Percentiles rank a stretch among this genome's conserved stretches.
These are phyloP conservation scores for Teinopalpus imperialis DNA, from an alignment of 2,888 invertebrate species.

Conservation along the genomic window DNA sequence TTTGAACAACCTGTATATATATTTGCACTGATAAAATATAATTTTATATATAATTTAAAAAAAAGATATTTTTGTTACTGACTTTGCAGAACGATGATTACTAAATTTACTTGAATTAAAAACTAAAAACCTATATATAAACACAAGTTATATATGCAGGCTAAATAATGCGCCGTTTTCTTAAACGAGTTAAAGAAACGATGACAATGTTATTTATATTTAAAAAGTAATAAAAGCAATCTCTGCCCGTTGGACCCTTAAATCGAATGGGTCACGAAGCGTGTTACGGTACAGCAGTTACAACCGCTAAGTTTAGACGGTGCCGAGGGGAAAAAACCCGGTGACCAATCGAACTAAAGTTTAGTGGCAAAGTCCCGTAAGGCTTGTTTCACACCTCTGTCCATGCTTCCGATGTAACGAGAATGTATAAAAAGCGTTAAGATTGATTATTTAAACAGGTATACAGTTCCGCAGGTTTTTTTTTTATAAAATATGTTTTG, in stretches of 20 bases:
- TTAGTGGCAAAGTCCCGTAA: conserved; percentile 47
- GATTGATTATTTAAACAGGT: neutral
- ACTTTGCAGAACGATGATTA: no score
- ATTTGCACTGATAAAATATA: no score
- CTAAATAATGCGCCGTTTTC: no score
- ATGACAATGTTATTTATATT: conserved; percentile 17
- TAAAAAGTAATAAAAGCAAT: conserved; percentile 28
- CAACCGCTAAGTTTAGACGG: conserved; percentile 42
- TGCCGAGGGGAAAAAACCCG: conserved; percentile 43
- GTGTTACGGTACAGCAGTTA: conserved; percentile 51
- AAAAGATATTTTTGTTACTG: no score
- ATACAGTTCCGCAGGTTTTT: neutral
- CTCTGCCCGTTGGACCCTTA: conserved; percentile 22
- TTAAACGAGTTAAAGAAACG: neutral
- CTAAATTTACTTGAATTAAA: no score
- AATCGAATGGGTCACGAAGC: conserved; percentile 38
- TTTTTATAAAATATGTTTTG: no score
- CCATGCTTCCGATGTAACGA: conserved; percentile 37
- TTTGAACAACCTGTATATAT: no score
- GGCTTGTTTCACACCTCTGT: conserved; percentile 43
- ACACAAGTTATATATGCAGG: no score
- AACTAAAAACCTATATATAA: no score
- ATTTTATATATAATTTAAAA: no score
- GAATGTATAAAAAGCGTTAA: conserved; percentile 24
- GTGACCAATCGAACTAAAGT: conserved; percentile 41